Evolutionary conservation across 1,140 invertebrate species (phyloP).

Genomic region (Dysdera silvatica): DNA sequence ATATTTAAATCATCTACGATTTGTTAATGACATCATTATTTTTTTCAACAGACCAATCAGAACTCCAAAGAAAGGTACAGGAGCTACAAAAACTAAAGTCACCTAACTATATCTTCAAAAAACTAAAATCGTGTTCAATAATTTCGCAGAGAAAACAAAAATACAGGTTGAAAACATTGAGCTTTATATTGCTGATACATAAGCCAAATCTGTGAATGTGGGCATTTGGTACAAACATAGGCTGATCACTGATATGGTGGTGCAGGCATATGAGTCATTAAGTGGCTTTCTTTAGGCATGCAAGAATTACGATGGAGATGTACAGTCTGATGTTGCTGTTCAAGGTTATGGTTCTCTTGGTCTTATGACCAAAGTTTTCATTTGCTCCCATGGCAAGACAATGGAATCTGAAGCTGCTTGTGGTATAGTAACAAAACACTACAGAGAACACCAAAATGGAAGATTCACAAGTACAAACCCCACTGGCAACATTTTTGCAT

Average conservation of each 20-base stretch:
- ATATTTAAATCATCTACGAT: too few relatives aligned
- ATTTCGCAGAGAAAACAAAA: too few relatives aligned
- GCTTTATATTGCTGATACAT: too few relatives aligned
- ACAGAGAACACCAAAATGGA: slow-evolving; percentile 69
- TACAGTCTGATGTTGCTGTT: slow-evolving; percentile 79
- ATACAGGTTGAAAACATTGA: too few relatives aligned
- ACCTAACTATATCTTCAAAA: too few relatives aligned
- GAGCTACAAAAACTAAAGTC: too few relatives aligned
- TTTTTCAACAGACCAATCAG: too few relatives aligned
- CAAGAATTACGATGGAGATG: slow-evolving; percentile 88
- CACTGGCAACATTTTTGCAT: slow-evolving; percentile 86
- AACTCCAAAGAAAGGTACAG: too few relatives aligned
- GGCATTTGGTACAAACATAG: slow-evolving; percentile 86
- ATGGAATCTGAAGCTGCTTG: slow-evolving; percentile 86
- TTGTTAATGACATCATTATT: too few relatives aligned
- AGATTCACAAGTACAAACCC: slow-evolving; percentile 80
- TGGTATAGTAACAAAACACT: slow-evolving; percentile 84
- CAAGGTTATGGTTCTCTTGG: slow-evolving; percentile 67
- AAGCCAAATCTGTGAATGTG: slow-evolving; percentile 61
- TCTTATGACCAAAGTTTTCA: slow-evolving; percentile 82
- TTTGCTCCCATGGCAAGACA: slow-evolving; percentile 84
- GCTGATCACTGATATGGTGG: slow-evolving; percentile 89
- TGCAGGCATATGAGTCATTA: slow-evolving; percentile 72
- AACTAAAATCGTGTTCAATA: too few relatives aligned
- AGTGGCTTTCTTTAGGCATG: slow-evolving; percentile 88